Base-by-base conservation (phyloP, 2,888 invertebrate species). In the Thelaira solivaga region DNA sequence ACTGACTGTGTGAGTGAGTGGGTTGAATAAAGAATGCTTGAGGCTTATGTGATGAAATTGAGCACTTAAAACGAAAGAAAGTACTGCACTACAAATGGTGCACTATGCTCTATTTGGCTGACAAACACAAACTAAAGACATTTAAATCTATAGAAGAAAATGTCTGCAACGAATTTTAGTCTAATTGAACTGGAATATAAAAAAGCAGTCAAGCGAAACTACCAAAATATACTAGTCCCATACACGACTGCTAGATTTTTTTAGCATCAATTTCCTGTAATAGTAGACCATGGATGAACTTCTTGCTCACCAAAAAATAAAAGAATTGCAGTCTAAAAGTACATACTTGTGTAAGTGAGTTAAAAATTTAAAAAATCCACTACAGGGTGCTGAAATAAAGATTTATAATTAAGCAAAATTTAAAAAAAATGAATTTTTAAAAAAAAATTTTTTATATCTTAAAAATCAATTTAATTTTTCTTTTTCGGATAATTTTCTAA, bases 101-200 rank as follows among this genome's bases (percentile, higher is more conserved):
- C 61, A 51, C 20, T 59, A 16, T 68, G 13, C 43, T 47, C 13
- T 13, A 41, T 22, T 51, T 11, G 16, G 36, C 36, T 51, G 7
- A 16, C 59, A 55, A 57, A 49, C 11, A 59, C 36, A 61, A 29
- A 31, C 47, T 26, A 13, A 68, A 57, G 55, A 45, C 29, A 24
- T 68, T 65, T 24, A 39, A 45, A 59, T 34, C 41, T 57, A 59
- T 29, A n/a, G 11, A 18, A 20, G 31, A 29, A 49, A 59, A 62
- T 62, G 68, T 62, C 67, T 68, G 77, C 77, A 77, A 49, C 41
- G 47, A 67, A 77, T 68, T 62, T 62, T 68, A 77, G 68, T 49
- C 72, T 68, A 77, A 77, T 77, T 77, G 72, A 62, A 62, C 77
- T 62, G 43, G 62, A 73, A 72, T 73, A 68, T 73, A 68, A 62